Evolutionary conservation across 2,888 invertebrate species (phyloP), one percentile per base, ranked within the genome.

Genomic region (Anodontia alba): DNA sequence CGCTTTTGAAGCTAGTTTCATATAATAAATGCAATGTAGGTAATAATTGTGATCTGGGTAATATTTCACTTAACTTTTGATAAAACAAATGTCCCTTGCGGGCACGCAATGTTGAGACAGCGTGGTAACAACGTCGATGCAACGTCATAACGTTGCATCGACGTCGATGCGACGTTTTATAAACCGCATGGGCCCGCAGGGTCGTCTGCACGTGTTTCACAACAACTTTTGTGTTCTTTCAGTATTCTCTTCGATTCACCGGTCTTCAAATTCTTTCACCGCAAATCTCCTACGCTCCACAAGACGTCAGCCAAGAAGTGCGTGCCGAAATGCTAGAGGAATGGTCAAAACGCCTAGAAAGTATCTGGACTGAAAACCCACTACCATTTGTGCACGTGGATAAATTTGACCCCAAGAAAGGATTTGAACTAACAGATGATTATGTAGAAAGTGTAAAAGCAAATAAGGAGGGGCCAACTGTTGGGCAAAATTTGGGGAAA

Each of bases 211-310:
- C n/a, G n/a, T n/a, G n/a, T 42, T 42, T 10, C 42, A 42, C 42
- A 42, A 7, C 7, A 42, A 42, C 15, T 42, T 42, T n/a, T n/a
- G n/a, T n/a, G n/a, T 46, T 46, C 20, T 46, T 82, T 57, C 84
- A 86, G 88, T 77, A 87, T 38, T 62, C 76, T 0, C 75, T 91
- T 5, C 78, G 88, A 29, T 83, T 89, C 54, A 81, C 86, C 29
- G 91, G 91, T 1, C 82, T 88, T 54, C 88, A 91, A 29, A 83
- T 91, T 0, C 68, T 91, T 17, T 71, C 82, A 0, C 88, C 91
- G 0, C 85, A 38, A 89, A 80, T 89, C 10, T 77, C 62, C 23
- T 83, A 83, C 66, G 81, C 71, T 3, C 80, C 79, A 1, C 75
- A 46, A 7, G 36, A 54, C n/a, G 74, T 73, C 1, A 71, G 78